These are phyloP conservation scores for Willisornis vidua DNA, from an alignment of 2,113 vertebrate genomes.

Conservation along the genomic window DNA sequence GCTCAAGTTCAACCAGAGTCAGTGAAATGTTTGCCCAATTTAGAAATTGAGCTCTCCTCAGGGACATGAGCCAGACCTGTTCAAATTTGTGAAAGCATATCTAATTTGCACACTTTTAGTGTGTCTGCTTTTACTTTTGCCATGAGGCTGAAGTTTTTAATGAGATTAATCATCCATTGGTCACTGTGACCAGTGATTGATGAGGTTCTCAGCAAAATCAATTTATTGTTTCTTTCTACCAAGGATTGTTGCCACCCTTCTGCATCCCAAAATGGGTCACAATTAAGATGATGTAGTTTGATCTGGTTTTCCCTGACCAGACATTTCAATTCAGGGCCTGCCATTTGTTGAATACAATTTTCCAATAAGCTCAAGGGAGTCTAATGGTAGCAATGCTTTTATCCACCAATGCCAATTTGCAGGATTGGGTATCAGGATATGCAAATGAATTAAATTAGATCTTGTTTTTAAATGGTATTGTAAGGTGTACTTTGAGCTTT, in stretches of 20 bases:
- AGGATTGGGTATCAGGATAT: not conserved
- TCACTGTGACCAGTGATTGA: constrained; percentile 35
- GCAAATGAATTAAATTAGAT: constrained; percentile 30
- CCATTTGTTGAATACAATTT: not conserved
- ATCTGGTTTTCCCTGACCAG: not conserved
- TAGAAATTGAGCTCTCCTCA: not conserved
- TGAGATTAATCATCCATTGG: constrained; percentile 42
- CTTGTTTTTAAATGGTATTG: constrained; percentile 36
- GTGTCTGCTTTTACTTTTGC: constrained; percentile 6
- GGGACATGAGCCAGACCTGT: not conserved
- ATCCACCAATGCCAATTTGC: not conserved
- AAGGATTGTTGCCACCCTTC: not conserved
- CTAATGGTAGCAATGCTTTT: not conserved
- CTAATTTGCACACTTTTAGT: not conserved
- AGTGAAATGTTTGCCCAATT: not conserved
- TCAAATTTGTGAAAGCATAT: not conserved
- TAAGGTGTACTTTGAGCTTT: not conserved
- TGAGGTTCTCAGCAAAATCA: constrained; percentile 59
- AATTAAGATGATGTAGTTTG: not conserved
- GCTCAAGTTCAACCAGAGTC: not conserved
- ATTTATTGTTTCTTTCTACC: constrained; percentile 28
- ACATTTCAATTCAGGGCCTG: not conserved
- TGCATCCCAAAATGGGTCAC: not conserved
- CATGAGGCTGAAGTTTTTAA: constrained; percentile 34
- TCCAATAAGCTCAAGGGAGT: not conserved